These are phyloP conservation scores for Erynnis tages DNA, from an alignment of 2,888 invertebrate genomes.

Conservation along the genomic window DNA sequence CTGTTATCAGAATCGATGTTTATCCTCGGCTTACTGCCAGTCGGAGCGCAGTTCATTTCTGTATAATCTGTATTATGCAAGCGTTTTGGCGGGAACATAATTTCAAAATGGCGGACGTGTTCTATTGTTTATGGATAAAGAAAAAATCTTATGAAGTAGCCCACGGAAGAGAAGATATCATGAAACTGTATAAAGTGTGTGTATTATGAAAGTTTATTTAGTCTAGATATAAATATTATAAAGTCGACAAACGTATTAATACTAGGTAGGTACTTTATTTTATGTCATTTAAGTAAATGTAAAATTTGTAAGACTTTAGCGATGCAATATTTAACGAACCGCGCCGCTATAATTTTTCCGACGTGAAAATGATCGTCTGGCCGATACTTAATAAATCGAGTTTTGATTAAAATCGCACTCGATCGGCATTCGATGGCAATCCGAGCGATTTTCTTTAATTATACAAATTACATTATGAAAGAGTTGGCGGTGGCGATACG, in stretches of 20 bases:
- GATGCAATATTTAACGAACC: too few relatives aligned
- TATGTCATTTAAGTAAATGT: too few relatives aligned
- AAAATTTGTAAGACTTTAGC: too few relatives aligned
- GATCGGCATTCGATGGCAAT: conserved; percentile 57
- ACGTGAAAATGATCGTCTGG: conserved; percentile 14
- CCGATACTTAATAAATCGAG: conserved; percentile 44
- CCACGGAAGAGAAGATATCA: too few relatives aligned
- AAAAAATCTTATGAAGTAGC: too few relatives aligned
- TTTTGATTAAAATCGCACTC: conserved; percentile 56
- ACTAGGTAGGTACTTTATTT: too few relatives aligned
- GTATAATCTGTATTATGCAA: conserved; percentile 20
- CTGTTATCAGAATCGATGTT: conserved; percentile 48
- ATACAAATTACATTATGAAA: conserved; percentile 73
- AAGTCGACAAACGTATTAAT: too few relatives aligned
- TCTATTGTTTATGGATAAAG: neutral
- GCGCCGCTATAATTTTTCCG: conserved; percentile 31
- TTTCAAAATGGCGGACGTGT: conserved; percentile 19
- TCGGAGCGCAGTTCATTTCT: conserved; percentile 28
- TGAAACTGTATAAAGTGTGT: too few relatives aligned
- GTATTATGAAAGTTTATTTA: too few relatives aligned
- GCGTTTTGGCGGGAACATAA: conserved; percentile 15
- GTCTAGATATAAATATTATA: too few relatives aligned
- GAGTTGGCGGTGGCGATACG: conserved; percentile 50
- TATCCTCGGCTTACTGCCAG: conserved; percentile 37
- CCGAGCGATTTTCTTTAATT: conserved; percentile 72